Evolutionary conservation across 2,797 vertebrate species (phyloP).

Genomic region (Microtus californicus): DNA sequence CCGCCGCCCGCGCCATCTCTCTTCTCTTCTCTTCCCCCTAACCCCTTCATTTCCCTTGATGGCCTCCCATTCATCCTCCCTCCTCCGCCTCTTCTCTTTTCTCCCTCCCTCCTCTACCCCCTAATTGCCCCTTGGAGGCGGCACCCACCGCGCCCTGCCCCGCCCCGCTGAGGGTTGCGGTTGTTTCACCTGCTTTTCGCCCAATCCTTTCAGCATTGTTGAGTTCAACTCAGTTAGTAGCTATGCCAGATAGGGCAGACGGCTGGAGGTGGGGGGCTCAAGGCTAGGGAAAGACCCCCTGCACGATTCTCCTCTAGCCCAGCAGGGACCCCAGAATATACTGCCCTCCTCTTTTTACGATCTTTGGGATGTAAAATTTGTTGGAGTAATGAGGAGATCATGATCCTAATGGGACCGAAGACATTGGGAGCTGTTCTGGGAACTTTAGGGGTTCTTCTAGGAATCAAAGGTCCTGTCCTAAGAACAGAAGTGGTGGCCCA

Average conservation of each 20-base stretch:
- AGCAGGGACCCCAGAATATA: neutral
- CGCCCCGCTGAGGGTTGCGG: constrained; percentile 81
- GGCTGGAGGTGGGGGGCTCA: constrained; percentile 56
- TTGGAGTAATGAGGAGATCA: neutral
- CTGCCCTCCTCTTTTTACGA: neutral
- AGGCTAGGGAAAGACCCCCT: neutral
- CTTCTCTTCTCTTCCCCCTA: neutral
- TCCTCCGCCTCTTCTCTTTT: neutral
- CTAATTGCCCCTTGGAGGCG: neutral
- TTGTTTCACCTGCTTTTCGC: constrained; percentile 87
- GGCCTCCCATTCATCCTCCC: neutral
- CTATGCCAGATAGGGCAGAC: constrained; percentile 78
- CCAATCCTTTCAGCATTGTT: constrained; percentile 88
- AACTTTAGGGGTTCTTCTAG: neutral
- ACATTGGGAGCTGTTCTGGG: neutral
- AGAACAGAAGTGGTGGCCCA: neutral
- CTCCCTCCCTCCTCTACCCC: neutral
- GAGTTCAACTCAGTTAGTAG: constrained; percentile 56
- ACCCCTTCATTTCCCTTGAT: constrained; percentile 50
- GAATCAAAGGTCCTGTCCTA: neutral
- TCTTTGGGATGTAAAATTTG: neutral
- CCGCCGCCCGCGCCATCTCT: neutral
- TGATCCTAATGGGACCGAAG: neutral
- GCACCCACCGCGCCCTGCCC: constrained; percentile 83
- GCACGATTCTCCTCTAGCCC: neutral